Conservation (phyloP, 2,888 invertebrate genomes). For the Hemithea aestivaria region DNA sequence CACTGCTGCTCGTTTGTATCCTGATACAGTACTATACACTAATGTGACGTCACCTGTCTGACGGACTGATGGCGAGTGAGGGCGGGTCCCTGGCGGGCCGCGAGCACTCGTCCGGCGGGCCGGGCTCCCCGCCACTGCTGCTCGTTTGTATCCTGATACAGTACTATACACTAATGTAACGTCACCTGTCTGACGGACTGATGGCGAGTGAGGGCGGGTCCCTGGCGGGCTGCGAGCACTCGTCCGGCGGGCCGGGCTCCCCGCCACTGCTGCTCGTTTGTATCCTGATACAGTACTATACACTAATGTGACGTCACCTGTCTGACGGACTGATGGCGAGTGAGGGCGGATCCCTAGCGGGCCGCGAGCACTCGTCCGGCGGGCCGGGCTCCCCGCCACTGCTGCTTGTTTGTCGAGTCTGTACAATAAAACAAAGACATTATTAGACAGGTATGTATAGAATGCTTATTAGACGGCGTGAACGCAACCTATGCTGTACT, state of each 20-base stretch:
- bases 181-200: constrained; percentile 64
- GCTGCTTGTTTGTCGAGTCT: constrained; percentile 70
- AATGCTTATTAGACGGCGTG: no score
- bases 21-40: no score
- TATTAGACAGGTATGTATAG: no score
- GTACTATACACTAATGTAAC: no score
- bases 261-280: constrained; percentile 65
- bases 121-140: no score
- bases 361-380: constrained; percentile 53
- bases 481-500: no score
- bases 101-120: constrained; percentile 48
- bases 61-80: constrained; percentile 54
- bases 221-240: constrained; percentile 46
- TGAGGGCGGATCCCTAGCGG: constrained; percentile 51
- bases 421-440: no score
- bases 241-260: constrained; percentile 62
- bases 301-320: constrained; percentile 48
- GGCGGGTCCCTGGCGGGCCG: constrained; percentile 56
- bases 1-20: no score
- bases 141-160: no score
- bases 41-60: constrained; percentile 61
- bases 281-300: no score
- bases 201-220: constrained; percentile 56
- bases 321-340: constrained; percentile 63
- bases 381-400: constrained; percentile 67